Percentiles rank a stretch among this genome's conserved stretches.
phyloP scores from a whole-genome alignment of 2,113 vertebrate species.

The Athene noctua region DNA sequence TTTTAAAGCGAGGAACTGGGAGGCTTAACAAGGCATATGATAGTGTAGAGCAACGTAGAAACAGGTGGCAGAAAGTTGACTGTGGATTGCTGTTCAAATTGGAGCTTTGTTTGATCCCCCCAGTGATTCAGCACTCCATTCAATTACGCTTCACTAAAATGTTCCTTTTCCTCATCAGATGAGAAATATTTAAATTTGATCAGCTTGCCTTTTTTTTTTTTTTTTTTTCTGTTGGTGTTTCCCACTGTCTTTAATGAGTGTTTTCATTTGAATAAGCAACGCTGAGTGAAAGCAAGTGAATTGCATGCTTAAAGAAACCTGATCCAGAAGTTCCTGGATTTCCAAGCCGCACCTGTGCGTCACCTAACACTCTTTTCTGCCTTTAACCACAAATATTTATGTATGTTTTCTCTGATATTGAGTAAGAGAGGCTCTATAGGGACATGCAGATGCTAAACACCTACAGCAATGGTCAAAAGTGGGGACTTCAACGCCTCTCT shows the following conservation, averaged over 20 bases:
- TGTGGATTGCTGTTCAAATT: background rate
- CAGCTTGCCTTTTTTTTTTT: background rate
- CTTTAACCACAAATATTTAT: background rate
- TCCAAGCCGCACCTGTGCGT: background rate
- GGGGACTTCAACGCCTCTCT: background rate
- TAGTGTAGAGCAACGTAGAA: fast-evolving
- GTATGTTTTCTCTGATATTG: background rate
- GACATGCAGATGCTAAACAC: background rate
- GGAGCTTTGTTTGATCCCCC: background rate
- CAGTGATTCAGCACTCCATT: background rate
- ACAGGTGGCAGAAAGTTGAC: background rate
- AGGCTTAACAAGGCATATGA: background rate
- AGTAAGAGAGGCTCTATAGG: background rate
- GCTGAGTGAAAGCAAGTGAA: background rate
- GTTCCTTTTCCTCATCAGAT: background rate
- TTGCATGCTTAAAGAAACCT: background rate
- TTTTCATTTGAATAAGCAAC: background rate
- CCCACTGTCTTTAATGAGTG: background rate
- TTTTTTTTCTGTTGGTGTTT: background rate
- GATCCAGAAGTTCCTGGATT: background rate
- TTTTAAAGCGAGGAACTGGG: background rate
- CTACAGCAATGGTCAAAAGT: background rate
- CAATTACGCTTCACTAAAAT: background rate
- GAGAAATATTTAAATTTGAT: background rate
- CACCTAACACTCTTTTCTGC: background rate